Conservation (phyloP, 2,113 vertebrate genomes). For the Alouatta palliata region DNA sequence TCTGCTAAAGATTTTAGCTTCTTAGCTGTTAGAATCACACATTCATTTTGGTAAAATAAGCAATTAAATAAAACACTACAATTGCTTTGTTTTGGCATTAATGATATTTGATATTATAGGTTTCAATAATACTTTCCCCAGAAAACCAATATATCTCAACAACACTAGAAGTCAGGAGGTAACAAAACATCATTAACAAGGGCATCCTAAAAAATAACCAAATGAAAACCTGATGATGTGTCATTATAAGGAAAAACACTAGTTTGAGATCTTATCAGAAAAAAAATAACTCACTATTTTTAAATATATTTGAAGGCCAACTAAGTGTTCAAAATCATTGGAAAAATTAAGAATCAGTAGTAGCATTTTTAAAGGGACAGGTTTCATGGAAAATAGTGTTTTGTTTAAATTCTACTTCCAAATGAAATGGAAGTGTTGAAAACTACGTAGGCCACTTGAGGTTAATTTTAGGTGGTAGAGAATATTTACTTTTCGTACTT, state of each 20-base stretch:
- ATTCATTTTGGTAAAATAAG: slow-evolving; percentile 19
- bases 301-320: slow-evolving; percentile 42
- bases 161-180: slow-evolving; percentile 7
- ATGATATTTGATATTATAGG: slow-evolving; percentile 20
- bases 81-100: slow-evolving; percentile 49
- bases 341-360: background rate
- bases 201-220: background rate
- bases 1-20: slow-evolving; percentile 37
- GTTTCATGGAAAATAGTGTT: background rate
- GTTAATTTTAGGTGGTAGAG: background rate
- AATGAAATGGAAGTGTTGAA: slow-evolving; percentile 19
- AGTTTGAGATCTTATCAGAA: background rate
- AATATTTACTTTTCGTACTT: slow-evolving; percentile 23
- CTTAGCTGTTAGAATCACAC: background rate
- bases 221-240: background rate
- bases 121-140: slow-evolving; percentile 34
- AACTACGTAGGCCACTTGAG: background rate
- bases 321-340: background rate
- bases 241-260: background rate
- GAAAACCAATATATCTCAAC: background rate
- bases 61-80: background rate
- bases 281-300: slow-evolving; percentile 56
- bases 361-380: slow-evolving; percentile 29
- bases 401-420: slow-evolving; percentile 21
- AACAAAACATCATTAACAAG: background rate